phyloP scores from a whole-genome alignment of 2,888 invertebrate species.

The Baronia brevicornis region DNA sequence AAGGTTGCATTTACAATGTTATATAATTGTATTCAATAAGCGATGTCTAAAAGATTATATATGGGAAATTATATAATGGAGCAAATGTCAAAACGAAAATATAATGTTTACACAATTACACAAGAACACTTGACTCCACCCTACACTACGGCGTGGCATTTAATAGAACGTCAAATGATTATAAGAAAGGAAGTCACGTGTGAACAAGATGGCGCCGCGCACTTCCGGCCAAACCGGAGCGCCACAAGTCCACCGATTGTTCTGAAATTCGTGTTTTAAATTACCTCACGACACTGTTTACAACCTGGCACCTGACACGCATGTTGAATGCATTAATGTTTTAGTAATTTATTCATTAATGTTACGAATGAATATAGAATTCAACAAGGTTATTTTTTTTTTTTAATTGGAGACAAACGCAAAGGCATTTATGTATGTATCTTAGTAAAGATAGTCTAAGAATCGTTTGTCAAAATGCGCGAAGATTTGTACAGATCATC shows the following conservation, averaged over 20 bases:
- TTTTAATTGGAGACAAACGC: too few species aligned
- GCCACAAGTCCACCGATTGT: constrained; percentile 13
- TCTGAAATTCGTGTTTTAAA: constrained; percentile 2
- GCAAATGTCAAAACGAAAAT: constrained; percentile 5
- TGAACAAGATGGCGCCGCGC: constrained; percentile 32
- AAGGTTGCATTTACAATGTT: too few species aligned
- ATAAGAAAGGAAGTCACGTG: constrained; percentile 39
- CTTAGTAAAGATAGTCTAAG: too few species aligned
- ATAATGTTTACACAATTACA: background rate
- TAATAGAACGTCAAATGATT: constrained; percentile 7
- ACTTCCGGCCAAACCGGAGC: constrained; percentile 31
- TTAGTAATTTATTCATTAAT: too few species aligned
- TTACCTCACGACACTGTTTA: constrained; percentile 5
- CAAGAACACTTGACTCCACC: constrained; percentile 1
- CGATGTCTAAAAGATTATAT: too few species aligned
- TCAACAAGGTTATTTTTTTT: too few species aligned
- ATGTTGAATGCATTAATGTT: too few species aligned
- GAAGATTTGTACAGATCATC: too few species aligned
- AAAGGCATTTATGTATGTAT: too few species aligned
- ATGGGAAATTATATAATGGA: constrained; percentile 6
- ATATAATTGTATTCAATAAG: too few species aligned
- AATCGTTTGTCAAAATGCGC: too few species aligned
- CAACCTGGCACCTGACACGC: background rate
- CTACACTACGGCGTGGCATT: constrained; percentile 2
- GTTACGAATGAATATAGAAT: too few species aligned